Conservation (phyloP, 30 jellyfish, hydroid and myxozoan species). For the Hydractinia echinata region DNA sequence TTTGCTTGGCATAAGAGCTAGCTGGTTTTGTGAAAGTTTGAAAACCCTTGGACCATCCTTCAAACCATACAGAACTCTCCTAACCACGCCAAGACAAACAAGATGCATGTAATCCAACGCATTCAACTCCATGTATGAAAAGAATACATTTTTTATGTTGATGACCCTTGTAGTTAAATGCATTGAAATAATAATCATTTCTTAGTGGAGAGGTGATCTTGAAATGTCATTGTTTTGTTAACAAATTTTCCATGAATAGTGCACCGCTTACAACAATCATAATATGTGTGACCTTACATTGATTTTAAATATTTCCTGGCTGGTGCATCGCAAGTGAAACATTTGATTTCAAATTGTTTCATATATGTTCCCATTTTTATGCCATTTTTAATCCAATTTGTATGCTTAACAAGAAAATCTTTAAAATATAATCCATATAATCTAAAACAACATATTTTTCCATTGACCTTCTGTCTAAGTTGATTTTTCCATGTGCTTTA, state of each 20-base stretch:
- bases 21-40: slow-evolving; percentile 15
- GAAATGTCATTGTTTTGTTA: slow-evolving; percentile 1
- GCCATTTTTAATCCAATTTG: background rate
- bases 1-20: slow-evolving; percentile 13
- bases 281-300: background rate
- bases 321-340: slow-evolving; percentile 8
- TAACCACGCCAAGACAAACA: slow-evolving; percentile 33
- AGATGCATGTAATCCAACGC: slow-evolving; percentile 21
- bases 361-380: background rate
- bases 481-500: no score
- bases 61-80: background rate
- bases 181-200: background rate
- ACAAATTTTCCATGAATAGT: slow-evolving; percentile 2
- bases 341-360: background rate
- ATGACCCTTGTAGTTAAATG: slow-evolving; percentile 18
- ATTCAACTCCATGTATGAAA: background rate
- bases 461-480: no score
- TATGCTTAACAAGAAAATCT: no score
- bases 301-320: background rate
- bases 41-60: slow-evolving; percentile 22
- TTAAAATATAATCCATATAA: no score
- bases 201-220: background rate
- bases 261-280: slow-evolving; percentile 33
- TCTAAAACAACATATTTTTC: no score
- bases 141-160: slow-evolving; percentile 13